These are phyloP conservation scores for Petrolisthes manimaculis DNA, from an alignment of 2,888 invertebrate species.

Conservation along the genomic window DNA sequence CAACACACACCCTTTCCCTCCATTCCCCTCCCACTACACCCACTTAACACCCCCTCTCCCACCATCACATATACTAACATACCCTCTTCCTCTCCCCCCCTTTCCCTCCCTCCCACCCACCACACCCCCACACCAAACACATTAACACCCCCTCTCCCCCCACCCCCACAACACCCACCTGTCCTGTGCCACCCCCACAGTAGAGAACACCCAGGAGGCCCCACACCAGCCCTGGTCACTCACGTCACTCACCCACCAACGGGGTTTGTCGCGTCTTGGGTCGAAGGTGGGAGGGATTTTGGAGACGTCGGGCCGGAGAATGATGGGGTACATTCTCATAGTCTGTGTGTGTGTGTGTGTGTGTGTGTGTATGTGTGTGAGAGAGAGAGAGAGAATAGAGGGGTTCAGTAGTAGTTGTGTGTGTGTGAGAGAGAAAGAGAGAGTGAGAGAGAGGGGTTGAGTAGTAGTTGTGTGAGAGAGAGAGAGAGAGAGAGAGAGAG, in stretches of 20 bases:
- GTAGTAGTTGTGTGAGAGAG: no score
- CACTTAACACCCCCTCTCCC: no score
- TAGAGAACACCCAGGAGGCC: constrained; percentile 93
- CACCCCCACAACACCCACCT: constrained; percentile 32
- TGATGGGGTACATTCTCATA: constrained; percentile 67
- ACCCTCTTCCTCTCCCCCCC: no score
- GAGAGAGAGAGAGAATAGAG: neutral
- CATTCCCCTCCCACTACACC: no score
- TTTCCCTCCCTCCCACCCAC: no score
- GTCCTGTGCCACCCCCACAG: constrained; percentile 79
- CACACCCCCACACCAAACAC: no score
- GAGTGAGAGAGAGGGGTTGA: neutral
- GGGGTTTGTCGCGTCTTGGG: constrained; percentile 73
- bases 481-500: no score
- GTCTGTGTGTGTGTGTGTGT: constrained; percentile 14
- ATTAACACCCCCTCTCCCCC: no score
- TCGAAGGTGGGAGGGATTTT: constrained; percentile 82
- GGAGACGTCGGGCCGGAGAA: constrained; percentile 74
- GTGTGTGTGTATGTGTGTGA: no score
- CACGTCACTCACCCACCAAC: constrained; percentile 83
- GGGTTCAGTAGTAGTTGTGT: no score
- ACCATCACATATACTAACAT: no score
- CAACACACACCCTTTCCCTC: no score
- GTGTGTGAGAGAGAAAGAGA: neutral
- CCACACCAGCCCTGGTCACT: constrained; percentile 81